phyloP scores from a whole-genome alignment of 53 echinoderm and acorn worm species.

The Paelopatides confundens region DNA sequence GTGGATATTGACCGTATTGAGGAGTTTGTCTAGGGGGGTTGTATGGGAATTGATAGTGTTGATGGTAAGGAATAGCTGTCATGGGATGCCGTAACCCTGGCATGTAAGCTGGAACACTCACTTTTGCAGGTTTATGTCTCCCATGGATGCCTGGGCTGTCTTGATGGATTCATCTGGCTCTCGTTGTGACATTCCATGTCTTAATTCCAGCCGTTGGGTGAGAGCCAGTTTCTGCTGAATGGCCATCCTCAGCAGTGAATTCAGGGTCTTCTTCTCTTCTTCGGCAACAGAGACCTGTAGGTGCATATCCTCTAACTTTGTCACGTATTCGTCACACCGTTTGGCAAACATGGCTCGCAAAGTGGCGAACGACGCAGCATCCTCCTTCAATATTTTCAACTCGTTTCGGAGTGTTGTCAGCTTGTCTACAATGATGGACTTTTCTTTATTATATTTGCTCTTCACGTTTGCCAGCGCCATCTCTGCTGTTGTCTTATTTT shows the following conservation, averaged over 20 bases:
- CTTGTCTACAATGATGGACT: slow-evolving; percentile 88
- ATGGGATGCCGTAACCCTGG: slow-evolving; percentile 61
- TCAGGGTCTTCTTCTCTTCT: slow-evolving; percentile 96
- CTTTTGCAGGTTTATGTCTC: slow-evolving; percentile 85
- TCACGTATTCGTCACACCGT: slow-evolving; percentile 96
- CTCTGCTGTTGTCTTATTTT: slow-evolving; percentile 96
- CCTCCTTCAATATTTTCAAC: slow-evolving; percentile 91
- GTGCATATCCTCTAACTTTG: slow-evolving; percentile 97
- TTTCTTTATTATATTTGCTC: slow-evolving; percentile 95
- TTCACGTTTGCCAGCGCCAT: slow-evolving; percentile 94
- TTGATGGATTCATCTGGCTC: slow-evolving; percentile 46
- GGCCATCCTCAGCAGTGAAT: slow-evolving; percentile 96
- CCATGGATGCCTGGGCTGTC: slow-evolving; percentile 48
- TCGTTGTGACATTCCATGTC: slow-evolving; percentile 92
- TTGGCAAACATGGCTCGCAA: slow-evolving; percentile 98
- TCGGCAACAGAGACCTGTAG: slow-evolving; percentile 84
- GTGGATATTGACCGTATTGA: slow-evolving; percentile 7
- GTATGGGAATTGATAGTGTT: not conserved
- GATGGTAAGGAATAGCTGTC: not conserved
- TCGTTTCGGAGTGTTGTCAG: slow-evolving; percentile 91
- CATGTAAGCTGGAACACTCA: slow-evolving; percentile 57
- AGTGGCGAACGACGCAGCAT: slow-evolving; percentile 92
- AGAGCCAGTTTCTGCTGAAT: slow-evolving; percentile 97
- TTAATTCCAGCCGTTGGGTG: slow-evolving; percentile 92
- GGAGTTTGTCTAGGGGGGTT: slow-evolving; percentile 10